Conservation (phyloP, 2,888 invertebrate species). For the Cosmorhoe ocellata region DNA sequence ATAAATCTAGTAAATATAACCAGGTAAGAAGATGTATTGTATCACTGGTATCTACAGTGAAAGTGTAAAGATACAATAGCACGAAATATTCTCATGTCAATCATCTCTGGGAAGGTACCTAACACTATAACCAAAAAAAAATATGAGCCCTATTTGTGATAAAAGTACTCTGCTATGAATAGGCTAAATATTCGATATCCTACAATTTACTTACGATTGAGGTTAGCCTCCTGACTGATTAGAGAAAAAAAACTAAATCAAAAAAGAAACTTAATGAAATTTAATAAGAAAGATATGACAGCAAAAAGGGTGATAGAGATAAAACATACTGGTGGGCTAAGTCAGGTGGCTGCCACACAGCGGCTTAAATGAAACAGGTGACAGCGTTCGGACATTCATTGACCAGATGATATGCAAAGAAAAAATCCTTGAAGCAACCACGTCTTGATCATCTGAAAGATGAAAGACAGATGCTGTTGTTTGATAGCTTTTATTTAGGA, state of each 20-base stretch:
- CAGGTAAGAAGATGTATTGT: slow-evolving; percentile 36
- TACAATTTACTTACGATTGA: too few species aligned
- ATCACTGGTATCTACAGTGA: slow-evolving; percentile 36
- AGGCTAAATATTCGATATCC: too few species aligned
- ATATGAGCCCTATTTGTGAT: too few species aligned
- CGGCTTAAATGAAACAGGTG: slow-evolving; percentile 47
- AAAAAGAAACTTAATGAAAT: too few species aligned
- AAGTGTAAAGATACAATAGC: slow-evolving; percentile 38
- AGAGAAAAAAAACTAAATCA: too few species aligned
- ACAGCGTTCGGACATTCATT: slow-evolving; percentile 49
- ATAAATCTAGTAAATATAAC: slow-evolving; percentile 35
- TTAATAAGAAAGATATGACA: too few species aligned
- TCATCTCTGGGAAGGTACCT: slow-evolving; percentile 48
- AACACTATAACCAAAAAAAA: too few species aligned
- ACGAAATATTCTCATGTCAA: slow-evolving; percentile 50
- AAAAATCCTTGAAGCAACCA: slow-evolving; percentile 51
- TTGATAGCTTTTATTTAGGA: slow-evolving; percentile 32
- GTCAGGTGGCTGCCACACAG: slow-evolving; percentile 33
- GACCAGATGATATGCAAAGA: slow-evolving; percentile 64
- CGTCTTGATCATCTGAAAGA: slow-evolving; percentile 58
- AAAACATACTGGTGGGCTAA: neutral
- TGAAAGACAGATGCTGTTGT: slow-evolving; percentile 47
- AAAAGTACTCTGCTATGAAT: too few species aligned
- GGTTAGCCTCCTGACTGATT: too few species aligned
- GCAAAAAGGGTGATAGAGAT: too few species aligned